Conservation (phyloP, 2,888 invertebrate genomes). For the Tipula confusa region DNA sequence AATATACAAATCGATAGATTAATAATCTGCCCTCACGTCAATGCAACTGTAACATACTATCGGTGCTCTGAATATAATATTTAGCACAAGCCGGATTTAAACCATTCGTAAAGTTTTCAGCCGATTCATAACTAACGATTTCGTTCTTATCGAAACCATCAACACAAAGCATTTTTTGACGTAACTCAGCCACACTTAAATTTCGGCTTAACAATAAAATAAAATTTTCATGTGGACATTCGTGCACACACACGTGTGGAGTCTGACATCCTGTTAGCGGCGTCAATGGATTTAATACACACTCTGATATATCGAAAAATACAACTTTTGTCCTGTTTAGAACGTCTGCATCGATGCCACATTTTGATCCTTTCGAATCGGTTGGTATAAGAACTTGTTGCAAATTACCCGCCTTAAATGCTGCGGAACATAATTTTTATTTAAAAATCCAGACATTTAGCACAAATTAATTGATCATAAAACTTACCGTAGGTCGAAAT, state of each 20-base stretch:
- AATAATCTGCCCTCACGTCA: neutral
- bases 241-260: conserved; percentile 65
- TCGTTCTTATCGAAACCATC: conserved; percentile 50
- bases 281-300: conserved; percentile 62
- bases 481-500: conserved; percentile 74
- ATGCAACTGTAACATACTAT: neutral
- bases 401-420: conserved; percentile 68
- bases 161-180: conserved; percentile 59
- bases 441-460: no score
- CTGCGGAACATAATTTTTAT: conserved; percentile 55
- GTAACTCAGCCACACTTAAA: conserved; percentile 43
- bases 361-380: conserved; percentile 74
- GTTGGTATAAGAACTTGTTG: conserved; percentile 70
- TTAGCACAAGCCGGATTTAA: neutral
- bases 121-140: conserved; percentile 47
- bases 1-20: neutral
- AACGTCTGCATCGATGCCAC: conserved; percentile 69
- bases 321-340: conserved; percentile 65
- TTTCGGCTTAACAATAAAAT: conserved; percentile 45
- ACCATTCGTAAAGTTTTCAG: conserved; percentile 40
- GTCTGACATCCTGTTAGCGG: conserved; percentile 74
- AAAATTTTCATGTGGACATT: conserved; percentile 63
- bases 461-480: neutral
- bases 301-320: conserved; percentile 79
- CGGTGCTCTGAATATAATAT: neutral